A percentile compares a stretch with the other conserved stretches of the same genome.
phyloP scores from a whole-genome alignment of 2,888 invertebrate genomes.

The Seladonia tumulorum region DNA sequence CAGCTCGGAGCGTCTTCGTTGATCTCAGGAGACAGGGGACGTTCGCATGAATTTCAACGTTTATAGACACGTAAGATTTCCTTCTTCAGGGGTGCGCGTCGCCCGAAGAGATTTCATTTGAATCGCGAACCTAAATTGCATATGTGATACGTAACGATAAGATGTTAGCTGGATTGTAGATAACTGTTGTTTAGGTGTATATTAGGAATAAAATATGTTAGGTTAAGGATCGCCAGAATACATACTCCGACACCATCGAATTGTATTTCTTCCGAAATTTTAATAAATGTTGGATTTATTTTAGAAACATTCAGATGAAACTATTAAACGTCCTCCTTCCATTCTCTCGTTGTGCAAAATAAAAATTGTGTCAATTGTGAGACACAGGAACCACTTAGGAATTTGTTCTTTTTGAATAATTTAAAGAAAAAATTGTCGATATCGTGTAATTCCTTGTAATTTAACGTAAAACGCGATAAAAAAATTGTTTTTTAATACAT shows the following conservation, averaged over 20 bases:
- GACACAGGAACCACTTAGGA: too few relatives aligned
- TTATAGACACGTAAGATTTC: neutral
- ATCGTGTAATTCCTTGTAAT: too few relatives aligned
- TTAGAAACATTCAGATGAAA: neutral
- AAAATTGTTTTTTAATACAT: too few relatives aligned
- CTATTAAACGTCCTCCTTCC: too few relatives aligned
- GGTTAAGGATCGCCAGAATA: slow-evolving; percentile 4
- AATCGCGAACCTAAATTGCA: slow-evolving; percentile 15
- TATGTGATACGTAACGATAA: slow-evolving; percentile 58
- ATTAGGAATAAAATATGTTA: neutral
- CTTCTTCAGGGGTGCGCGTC: neutral
- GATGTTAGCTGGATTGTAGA: slow-evolving; percentile 18
- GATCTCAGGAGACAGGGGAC: slow-evolving; percentile 18
- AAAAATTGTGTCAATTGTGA: too few relatives aligned
- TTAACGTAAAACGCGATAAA: too few relatives aligned
- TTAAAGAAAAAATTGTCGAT: too few relatives aligned
- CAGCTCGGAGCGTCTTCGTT: neutral
- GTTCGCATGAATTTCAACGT: neutral
- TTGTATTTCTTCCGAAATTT: neutral
- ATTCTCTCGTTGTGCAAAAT: too few relatives aligned
- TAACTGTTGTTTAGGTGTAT: slow-evolving; percentile 15
- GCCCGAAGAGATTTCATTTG: neutral
- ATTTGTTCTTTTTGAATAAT: too few relatives aligned
- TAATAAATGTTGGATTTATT: slow-evolving; percentile 22
- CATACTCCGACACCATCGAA: neutral